Percentiles rank a stretch among this genome's conserved stretches.
Evolutionary conservation across 2,113 vertebrate genomes (phyloP).

Genomic region (Pelecanus crispus): DNA sequence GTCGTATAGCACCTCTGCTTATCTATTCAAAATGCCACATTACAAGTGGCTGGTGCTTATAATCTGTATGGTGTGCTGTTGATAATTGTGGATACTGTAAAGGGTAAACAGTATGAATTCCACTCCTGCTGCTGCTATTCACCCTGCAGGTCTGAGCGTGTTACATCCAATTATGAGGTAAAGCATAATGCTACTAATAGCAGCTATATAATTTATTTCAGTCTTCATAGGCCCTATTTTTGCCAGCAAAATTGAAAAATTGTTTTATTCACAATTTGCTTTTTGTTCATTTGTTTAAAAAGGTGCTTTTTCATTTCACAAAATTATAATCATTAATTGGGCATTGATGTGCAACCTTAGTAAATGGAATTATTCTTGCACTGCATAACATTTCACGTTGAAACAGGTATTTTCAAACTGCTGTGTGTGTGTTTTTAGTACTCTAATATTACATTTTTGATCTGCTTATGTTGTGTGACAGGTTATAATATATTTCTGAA

Average conservation of each 20-base stretch:
- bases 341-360: constrained; percentile 62
- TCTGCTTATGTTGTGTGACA: constrained; percentile 37
- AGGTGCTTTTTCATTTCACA: constrained; percentile 70
- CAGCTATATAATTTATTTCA: constrained; percentile 76
- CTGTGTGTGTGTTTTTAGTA: constrained; percentile 63
- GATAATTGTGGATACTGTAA: constrained; percentile 81
- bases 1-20: constrained; percentile 72
- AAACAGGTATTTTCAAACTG: constrained; percentile 69
- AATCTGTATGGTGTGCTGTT: constrained; percentile 77
- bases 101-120: constrained; percentile 82
- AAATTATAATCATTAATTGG: constrained; percentile 77
- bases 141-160: constrained; percentile 66
- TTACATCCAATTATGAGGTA: constrained; percentile 80
- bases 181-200: constrained; percentile 76
- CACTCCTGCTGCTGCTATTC: constrained; percentile 70
- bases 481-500: constrained; percentile 51
- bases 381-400: constrained; percentile 47
- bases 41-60: constrained; percentile 78
- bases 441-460: constrained; percentile 58
- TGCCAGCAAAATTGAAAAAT: constrained; percentile 78
- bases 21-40: constrained; percentile 78
- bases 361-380: constrained; percentile 67
- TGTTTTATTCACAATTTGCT: constrained; percentile 77
- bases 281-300: constrained; percentile 71
- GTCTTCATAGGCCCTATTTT: constrained; percentile 73